Conservation (phyloP, 2,888 invertebrate genomes). For the Hanleya hanleyi region DNA sequence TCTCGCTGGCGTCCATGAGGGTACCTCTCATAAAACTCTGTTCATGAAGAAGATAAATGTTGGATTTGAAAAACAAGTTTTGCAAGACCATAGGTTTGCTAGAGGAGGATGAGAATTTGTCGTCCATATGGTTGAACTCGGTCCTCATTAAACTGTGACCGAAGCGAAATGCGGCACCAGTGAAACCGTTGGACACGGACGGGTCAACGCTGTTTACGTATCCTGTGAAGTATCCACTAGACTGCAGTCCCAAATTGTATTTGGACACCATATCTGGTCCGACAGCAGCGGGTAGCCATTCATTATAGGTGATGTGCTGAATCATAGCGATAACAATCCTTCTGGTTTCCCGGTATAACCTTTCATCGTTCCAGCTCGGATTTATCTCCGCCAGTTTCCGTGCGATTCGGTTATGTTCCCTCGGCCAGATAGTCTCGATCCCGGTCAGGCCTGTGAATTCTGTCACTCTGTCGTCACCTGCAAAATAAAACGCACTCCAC, state of each 20-base stretch:
- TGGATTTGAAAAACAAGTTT: background rate
- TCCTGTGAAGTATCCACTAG: background rate
- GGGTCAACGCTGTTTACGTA: slow-evolving; percentile 43
- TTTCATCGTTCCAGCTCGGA: background rate
- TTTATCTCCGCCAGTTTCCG: background rate
- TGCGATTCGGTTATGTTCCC: background rate
- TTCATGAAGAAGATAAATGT: slow-evolving; percentile 7
- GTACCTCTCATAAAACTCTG: background rate
- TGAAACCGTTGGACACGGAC: slow-evolving; percentile 53
- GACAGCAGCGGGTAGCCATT: background rate
- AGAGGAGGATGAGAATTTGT: background rate
- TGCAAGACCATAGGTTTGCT: background rate
- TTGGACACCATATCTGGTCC: background rate
- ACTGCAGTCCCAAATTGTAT: background rate
- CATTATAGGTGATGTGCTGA: slow-evolving; percentile 4
- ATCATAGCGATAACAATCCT: background rate
- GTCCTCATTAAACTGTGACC: slow-evolving; percentile 54
- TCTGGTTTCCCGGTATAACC: background rate
- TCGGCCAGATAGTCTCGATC: background rate
- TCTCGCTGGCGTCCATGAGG: background rate
- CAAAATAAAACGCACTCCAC: background rate
- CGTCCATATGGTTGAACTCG: background rate
- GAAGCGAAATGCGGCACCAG: slow-evolving; percentile 58
- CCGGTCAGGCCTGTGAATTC: background rate
- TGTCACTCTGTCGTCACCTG: background rate